Percentiles rank a stretch among this genome's conserved stretches.
phyloP scores from a whole-genome alignment of 2,888 invertebrate species.

The Drosophila nr. fundita region DNA sequence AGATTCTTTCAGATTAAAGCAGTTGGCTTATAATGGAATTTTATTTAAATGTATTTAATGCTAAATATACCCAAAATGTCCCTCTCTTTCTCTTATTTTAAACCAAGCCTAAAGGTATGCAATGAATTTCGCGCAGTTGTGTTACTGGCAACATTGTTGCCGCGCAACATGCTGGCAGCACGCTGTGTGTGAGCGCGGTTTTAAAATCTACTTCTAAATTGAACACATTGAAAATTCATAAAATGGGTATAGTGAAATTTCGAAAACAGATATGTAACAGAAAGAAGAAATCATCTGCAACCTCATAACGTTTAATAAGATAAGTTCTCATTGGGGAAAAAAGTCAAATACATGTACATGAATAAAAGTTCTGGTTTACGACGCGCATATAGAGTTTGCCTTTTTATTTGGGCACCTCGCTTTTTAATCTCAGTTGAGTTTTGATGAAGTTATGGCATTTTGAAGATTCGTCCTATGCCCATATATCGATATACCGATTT shows the following conservation, averaged over 20 bases:
- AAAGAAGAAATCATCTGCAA: not conserved
- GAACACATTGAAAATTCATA: not conserved
- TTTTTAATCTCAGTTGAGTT: too few relatives aligned
- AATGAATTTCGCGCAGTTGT: not conserved
- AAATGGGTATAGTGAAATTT: not conserved
- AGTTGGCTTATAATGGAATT: not conserved
- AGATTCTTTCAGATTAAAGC: not conserved
- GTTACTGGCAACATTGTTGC: constrained; percentile 17
- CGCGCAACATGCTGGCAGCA: constrained; percentile 7
- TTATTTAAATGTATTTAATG: not conserved
- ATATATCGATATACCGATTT: too few relatives aligned
- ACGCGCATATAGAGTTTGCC: not conserved
- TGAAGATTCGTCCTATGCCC: too few relatives aligned
- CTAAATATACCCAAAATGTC: not conserved
- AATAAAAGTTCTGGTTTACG: not conserved
- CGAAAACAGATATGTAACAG: not conserved
- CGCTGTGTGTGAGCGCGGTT: constrained; percentile 2
- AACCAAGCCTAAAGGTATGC: not conserved
- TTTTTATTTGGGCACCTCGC: too few relatives aligned
- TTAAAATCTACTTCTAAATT: not conserved
- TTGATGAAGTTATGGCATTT: too few relatives aligned
- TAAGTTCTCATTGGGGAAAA: not conserved
- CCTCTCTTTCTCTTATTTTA: not conserved
- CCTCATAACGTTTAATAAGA: not conserved
- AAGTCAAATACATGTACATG: not conserved